Conservation (phyloP, 2,888 invertebrate species). For the Sisyra nigra region DNA sequence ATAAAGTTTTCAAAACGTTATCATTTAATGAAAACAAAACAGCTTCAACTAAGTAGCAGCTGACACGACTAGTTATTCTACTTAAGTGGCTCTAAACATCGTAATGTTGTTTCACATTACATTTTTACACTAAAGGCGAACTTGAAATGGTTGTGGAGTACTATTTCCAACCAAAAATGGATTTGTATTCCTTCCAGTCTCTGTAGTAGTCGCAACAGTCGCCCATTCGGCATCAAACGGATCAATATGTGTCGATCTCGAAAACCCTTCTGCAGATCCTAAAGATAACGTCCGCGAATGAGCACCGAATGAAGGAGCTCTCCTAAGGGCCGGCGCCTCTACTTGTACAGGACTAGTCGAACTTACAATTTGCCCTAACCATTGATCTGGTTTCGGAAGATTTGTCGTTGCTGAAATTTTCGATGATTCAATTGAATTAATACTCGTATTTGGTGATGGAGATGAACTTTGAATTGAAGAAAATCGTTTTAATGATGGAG, state of each 20-base stretch:
- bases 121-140: constrained; percentile 32
- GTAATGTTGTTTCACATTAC: neutral
- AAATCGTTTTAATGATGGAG: constrained; percentile 2
- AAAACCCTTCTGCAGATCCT: constrained; percentile 26
- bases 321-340: constrained; percentile 30
- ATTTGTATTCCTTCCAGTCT: constrained; percentile 37
- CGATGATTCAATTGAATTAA: constrained; percentile 3
- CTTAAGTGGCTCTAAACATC: neutral
- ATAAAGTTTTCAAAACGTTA: too few species aligned
- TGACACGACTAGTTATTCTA: neutral
- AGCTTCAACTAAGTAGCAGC: too few species aligned
- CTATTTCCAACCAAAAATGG: constrained; percentile 37
- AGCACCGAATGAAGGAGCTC: constrained; percentile 33
- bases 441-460: constrained; percentile 5
- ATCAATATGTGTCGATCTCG: constrained; percentile 29
- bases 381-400: constrained; percentile 68
- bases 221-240: constrained; percentile 82
- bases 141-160: constrained; percentile 38
- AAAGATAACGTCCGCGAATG: constrained; percentile 38
- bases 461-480: neutral
- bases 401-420: constrained; percentile 14
- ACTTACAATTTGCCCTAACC: constrained; percentile 59
- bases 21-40: too few species aligned
- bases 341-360: constrained; percentile 29
- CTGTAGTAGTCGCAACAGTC: constrained; percentile 36